These are phyloP conservation scores for Ips nitidus DNA, from an alignment of 1,140 invertebrate genomes.

Conservation along the genomic window DNA sequence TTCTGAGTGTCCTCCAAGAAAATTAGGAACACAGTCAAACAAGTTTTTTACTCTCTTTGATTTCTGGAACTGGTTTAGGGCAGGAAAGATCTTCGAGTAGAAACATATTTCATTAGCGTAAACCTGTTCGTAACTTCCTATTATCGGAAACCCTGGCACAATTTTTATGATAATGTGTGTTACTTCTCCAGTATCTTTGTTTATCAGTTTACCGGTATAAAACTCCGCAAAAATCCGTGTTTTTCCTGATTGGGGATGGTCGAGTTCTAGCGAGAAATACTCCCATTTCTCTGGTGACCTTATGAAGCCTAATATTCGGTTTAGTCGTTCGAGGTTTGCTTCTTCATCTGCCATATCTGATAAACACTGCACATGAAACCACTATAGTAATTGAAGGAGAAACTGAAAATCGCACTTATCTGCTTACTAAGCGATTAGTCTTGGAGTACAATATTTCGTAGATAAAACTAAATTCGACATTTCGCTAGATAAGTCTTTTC, in stretches of 20 bases:
- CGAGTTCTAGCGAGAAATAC: not conserved
- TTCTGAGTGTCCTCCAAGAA: not conserved
- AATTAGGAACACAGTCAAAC: constrained; percentile 40
- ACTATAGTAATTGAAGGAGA: too few species aligned
- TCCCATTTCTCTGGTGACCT: constrained; percentile 5
- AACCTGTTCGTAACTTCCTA: not conserved
- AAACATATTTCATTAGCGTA: constrained; percentile 23
- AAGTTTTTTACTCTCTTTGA: not conserved
- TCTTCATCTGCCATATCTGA: not conserved
- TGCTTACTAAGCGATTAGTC: too few species aligned
- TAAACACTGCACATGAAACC: too few species aligned
- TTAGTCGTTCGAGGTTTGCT: not conserved
- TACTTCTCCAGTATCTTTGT: constrained; percentile 21
- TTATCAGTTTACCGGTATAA: constrained; percentile 6
- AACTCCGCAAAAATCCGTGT: constrained; percentile 13
- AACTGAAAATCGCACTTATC: too few species aligned
- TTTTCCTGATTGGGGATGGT: not conserved
- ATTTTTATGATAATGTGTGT: constrained; percentile 22
- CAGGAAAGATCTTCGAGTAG: constrained; percentile 6
- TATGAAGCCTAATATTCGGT: not conserved
- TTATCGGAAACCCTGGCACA: not conserved
- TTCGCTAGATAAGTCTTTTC: too few species aligned
- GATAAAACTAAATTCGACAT: too few species aligned
- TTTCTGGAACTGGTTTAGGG: constrained; percentile 19
- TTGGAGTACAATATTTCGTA: too few species aligned